These are phyloP conservation scores for Clarias platycephalus DNA, from an alignment of 2,797 vertebrate genomes.

Conservation along the genomic window DNA sequence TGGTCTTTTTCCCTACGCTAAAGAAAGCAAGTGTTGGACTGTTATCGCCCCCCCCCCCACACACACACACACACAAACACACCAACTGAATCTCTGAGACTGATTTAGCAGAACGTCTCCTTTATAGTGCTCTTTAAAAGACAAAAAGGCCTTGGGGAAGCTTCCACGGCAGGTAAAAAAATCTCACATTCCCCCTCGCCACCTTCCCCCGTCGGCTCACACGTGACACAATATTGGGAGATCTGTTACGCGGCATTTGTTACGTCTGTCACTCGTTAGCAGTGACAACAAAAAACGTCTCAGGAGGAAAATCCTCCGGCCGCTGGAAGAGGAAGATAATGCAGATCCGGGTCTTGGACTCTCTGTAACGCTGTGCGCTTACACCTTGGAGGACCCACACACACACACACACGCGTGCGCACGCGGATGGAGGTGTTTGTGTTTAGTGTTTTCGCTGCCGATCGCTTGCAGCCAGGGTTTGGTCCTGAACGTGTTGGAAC, in stretches of 20 bases:
- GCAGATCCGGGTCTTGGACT: neutral
- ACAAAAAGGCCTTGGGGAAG: constrained; percentile 57
- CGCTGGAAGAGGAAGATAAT: neutral
- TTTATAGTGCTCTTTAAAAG: neutral
- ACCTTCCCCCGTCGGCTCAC: constrained; percentile 5
- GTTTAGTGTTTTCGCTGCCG: constrained; percentile 5
- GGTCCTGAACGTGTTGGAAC: constrained; percentile 40
- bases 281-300: constrained; percentile 5
- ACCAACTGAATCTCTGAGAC: neutral
- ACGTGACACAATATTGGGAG: constrained; percentile 37
- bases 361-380: neutral
- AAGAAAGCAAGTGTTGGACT: neutral
- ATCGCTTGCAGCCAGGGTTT: constrained; percentile 33
- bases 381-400: neutral
- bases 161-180: constrained; percentile 26
- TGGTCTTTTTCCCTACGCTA: neutral
- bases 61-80: no score
- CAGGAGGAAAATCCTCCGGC: neutral
- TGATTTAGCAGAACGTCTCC: neutral
- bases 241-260: constrained; percentile 30
- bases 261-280: constrained; percentile 6
- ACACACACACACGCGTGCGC: constrained; percentile 14
- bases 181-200: neutral
- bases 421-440: neutral
- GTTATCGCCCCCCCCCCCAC: no score